Percentiles rank a stretch among this genome's conserved stretches.
These are phyloP conservation scores for Melanotaenia parkinsoni DNA, from an alignment of 2,797 vertebrate genomes.

Conservation along the genomic window DNA sequence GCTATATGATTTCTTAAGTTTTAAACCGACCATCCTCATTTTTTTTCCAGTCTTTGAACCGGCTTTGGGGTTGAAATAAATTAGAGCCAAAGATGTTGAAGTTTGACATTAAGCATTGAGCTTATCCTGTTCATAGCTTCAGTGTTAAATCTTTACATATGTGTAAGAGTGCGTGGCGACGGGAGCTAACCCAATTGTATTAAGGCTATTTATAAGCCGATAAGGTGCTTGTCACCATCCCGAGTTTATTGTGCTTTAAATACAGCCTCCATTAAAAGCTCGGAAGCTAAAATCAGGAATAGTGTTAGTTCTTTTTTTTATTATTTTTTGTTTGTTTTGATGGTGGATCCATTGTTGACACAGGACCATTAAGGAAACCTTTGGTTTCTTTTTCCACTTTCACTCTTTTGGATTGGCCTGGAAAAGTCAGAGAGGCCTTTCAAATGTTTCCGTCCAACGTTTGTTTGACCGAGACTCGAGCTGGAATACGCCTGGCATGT, in stretches of 20 bases:
- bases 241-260: slow-evolving; percentile 66
- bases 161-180: slow-evolving; percentile 24
- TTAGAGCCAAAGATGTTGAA: background rate
- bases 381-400: slow-evolving; percentile 38
- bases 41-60: background rate
- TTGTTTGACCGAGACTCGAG: slow-evolving; percentile 48
- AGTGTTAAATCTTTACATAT: slow-evolving; percentile 36
- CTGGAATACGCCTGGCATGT: slow-evolving; percentile 63
- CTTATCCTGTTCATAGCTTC: slow-evolving; percentile 26
- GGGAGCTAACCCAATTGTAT: slow-evolving; percentile 66
- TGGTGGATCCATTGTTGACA: slow-evolving; percentile 49
- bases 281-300: slow-evolving; percentile 54
- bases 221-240: slow-evolving; percentile 64
- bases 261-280: slow-evolving; percentile 45
- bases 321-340: slow-evolving; percentile 47
- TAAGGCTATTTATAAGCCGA: slow-evolving; percentile 75
- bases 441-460: slow-evolving; percentile 52
- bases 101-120: background rate
- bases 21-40: background rate
- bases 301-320: slow-evolving; percentile 3
- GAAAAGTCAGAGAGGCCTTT: slow-evolving; percentile 65
- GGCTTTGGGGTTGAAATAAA: slow-evolving; percentile 1
- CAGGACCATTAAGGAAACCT: slow-evolving; percentile 49
- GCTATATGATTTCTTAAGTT: background rate
- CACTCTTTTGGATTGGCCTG: slow-evolving; percentile 64